Evolutionary conservation across 2,797 vertebrate genomes (phyloP).

Genomic region (Semotilus atromaculatus): DNA sequence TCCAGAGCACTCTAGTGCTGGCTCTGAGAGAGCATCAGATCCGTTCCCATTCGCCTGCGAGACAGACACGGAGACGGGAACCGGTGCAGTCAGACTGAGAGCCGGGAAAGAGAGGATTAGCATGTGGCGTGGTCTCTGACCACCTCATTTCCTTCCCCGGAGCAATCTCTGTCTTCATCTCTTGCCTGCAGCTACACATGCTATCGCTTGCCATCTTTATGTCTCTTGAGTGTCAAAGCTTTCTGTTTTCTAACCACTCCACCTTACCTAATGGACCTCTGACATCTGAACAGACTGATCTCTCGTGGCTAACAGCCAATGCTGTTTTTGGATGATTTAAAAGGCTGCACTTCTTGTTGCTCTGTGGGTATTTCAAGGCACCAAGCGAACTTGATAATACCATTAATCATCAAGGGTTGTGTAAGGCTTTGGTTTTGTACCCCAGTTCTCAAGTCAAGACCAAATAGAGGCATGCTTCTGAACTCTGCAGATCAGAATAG

Average conservation of each 20-base stretch:
- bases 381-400: conserved; percentile 57
- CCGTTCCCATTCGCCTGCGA: conserved; percentile 29
- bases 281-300: conserved; percentile 45
- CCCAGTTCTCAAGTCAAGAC: conserved; percentile 41
- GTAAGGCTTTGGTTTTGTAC: conserved; percentile 44
- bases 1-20: conserved; percentile 11
- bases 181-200: conserved; percentile 29
- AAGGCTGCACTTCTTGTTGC: conserved; percentile 36
- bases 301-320: conserved; percentile 36
- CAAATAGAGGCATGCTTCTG: conserved; percentile 55
- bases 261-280: conserved; percentile 24
- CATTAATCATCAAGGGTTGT: conserved; percentile 55
- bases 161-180: conserved; percentile 60
- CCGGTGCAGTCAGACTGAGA: conserved; percentile 36
- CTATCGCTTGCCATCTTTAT: conserved; percentile 52
- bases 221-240: conserved; percentile 37
- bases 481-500: conserved; percentile 28
- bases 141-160: conserved; percentile 56
- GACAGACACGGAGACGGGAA: conserved; percentile 38
- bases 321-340: conserved; percentile 57
- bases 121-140: conserved; percentile 43
- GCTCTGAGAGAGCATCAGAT: conserved; percentile 23
- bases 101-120: conserved; percentile 42
- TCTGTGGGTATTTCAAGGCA: conserved; percentile 52
- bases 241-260: conserved; percentile 32